Conservation (phyloP, 2,888 invertebrate species). For the Thyatira batis region DNA sequence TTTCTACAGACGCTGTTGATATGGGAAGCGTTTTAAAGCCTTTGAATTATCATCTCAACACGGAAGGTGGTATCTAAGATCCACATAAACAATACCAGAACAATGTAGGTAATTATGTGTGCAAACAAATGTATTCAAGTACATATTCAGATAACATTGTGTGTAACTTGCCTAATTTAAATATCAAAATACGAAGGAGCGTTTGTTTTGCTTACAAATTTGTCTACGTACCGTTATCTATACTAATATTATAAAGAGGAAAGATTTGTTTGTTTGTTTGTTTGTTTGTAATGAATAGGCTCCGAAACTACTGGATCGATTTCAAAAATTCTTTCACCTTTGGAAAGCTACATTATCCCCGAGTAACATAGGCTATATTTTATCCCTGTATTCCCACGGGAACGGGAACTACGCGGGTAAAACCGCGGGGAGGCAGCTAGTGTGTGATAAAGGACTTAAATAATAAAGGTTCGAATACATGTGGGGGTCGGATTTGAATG, state of each 20-base stretch:
- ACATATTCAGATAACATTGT: background rate
- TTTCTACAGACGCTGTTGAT: background rate
- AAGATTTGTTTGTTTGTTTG: no score
- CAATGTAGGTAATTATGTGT: background rate
- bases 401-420: no score
- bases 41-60: background rate
- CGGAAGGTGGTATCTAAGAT: background rate
- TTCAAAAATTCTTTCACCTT: no score
- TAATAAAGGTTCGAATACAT: background rate
- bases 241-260: no score
- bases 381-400: no score
- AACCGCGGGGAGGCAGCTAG: no score
- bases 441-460: background rate
- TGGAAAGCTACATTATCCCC: no score
- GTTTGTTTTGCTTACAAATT: background rate
- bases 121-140: background rate
- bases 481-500: background rate
- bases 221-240: background rate
- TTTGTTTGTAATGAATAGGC: no score
- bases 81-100: background rate
- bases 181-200: background rate
- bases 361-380: no score
- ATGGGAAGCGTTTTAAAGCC: background rate
- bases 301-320: no score
- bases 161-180: background rate